Conservation (phyloP, 2,888 invertebrate genomes). For the Pegoplata infirma region DNA sequence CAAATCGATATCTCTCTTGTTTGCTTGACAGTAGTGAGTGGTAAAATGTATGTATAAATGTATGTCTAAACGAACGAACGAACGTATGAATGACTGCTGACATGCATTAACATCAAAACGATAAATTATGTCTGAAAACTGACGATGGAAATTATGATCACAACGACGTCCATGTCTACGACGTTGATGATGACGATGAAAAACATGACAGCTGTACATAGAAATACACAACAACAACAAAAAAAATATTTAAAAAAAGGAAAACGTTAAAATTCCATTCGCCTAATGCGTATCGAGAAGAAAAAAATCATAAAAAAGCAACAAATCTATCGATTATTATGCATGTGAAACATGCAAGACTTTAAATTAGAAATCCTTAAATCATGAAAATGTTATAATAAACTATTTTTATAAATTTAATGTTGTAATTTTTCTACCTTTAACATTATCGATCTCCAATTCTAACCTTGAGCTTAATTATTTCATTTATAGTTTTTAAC, state of each 20-base stretch:
- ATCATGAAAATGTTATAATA: too few species aligned
- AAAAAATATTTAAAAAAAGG: conserved; percentile 27
- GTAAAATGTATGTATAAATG: conserved; percentile 14
- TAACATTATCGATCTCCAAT: too few species aligned
- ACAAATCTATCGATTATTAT: conserved; percentile 39
- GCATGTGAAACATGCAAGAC: conserved; percentile 49
- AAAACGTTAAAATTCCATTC: conserved; percentile 52
- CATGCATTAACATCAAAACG: conserved; percentile 61
- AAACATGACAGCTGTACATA: conserved; percentile 56
- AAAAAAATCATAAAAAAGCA: conserved; percentile 10
- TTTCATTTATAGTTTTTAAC: neutral
- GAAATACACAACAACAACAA: too few species aligned
- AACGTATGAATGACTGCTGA: conserved; percentile 62
- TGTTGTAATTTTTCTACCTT: too few species aligned
- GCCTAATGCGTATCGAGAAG: conserved; percentile 45
- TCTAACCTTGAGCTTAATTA: too few species aligned
- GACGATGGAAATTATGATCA: conserved; percentile 61
- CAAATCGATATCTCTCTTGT: conserved; percentile 27
- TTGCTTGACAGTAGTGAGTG: conserved; percentile 26
- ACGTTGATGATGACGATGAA: conserved; percentile 35
- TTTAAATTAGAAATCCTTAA: conserved; percentile 6
- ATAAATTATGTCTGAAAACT: conserved; percentile 62
- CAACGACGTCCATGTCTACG: neutral
- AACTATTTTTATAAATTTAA: too few species aligned
- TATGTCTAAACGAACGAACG: too few species aligned